Evolutionary conservation across 1,140 invertebrate species (phyloP), one percentile per base, ranked within the genome.

Genomic region (Bombus waltoni): DNA sequence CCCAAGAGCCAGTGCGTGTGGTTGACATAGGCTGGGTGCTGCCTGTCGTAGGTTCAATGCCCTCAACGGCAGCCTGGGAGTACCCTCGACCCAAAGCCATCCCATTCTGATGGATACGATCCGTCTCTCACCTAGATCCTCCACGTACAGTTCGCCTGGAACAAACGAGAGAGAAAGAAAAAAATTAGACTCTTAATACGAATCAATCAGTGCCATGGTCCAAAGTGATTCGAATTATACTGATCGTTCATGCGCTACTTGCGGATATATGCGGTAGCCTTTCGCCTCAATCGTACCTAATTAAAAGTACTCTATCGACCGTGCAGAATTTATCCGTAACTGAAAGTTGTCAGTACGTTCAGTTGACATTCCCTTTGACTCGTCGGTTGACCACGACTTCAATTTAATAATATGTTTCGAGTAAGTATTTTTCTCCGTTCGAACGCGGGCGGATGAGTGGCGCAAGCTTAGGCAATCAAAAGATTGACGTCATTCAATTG

Each of bases 121-220:
- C 85, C 93, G 92, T 42, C 93, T 93, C 84, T 95, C 94, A 70
- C 83, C 91, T 74, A 95, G 87, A 40, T 95, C 94, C 90, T 95
- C 94, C 47, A 95, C 95, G 89, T 95, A 95, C 66, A 96, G 93
- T 84, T 95, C 95, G 83, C 95, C 95, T 96, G 94, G 38, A 95
- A 95, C 75, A 86, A 85, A 73, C 74, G 86, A 81, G 28, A 62
- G 28, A 62, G 28, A 72, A 62, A 62, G 47, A 53, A 65, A 77
- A 38, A 59, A 74, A 83, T 75, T 80, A 57, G 25, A 13, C 38
- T 42, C 28, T 70, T 75, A 80, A 84, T 32, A 82, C 74, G 75
- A 59, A 87, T 73, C 81, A 73, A 87, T 71, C 83, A 65, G 40
- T 53, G n/a, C 13, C 18, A 18, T 3, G 10, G 65, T 0, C 15